These are phyloP conservation scores for Choristoneura fumiferana DNA, from an alignment of 1,140 invertebrate genomes.

Conservation along the genomic window DNA sequence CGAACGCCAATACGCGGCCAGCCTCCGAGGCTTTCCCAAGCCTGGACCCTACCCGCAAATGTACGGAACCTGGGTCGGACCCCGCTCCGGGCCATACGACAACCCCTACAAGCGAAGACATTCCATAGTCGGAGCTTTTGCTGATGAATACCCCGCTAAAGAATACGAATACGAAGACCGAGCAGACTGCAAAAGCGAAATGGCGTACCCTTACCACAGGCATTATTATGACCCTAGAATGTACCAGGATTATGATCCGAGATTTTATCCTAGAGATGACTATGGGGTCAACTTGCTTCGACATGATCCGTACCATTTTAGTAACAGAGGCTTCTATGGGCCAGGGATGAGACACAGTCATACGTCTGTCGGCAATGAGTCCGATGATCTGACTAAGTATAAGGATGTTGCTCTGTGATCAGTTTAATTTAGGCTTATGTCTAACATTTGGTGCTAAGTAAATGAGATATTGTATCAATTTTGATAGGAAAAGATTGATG, in stretches of 20 bases:
- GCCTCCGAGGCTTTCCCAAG: slow-evolving; percentile 57
- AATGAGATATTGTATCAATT: slow-evolving; percentile 1
- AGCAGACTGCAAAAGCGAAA: slow-evolving; percentile 67
- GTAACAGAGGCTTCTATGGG: slow-evolving; percentile 65
- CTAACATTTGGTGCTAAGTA: slow-evolving; percentile 12
- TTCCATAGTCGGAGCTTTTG: slow-evolving; percentile 64
- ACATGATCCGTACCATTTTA: slow-evolving; percentile 68
- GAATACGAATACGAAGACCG: slow-evolving; percentile 62
- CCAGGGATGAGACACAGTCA: slow-evolving; percentile 63
- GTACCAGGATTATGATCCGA: slow-evolving; percentile 62
- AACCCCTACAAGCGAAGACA: slow-evolving; percentile 65
- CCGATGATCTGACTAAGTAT: slow-evolving; percentile 76
- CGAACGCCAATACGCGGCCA: slow-evolving; percentile 64
- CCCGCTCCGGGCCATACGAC: slow-evolving; percentile 52
- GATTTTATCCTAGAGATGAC: slow-evolving; percentile 58
- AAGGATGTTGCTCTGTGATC: slow-evolving; percentile 72
- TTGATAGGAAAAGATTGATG: too few relatives aligned
- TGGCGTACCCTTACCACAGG: slow-evolving; percentile 60
- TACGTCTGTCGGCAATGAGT: slow-evolving; percentile 75
- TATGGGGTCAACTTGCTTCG: slow-evolving; percentile 65
- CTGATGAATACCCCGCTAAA: slow-evolving; percentile 64
- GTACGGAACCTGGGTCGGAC: slow-evolving; percentile 69
- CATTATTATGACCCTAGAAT: slow-evolving; percentile 57
- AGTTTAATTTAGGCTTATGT: neutral
- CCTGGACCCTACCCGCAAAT: slow-evolving; percentile 45